Base-by-base conservation (phyloP, 2,888 invertebrate species). In the Cerceris ruficornis region DNA sequence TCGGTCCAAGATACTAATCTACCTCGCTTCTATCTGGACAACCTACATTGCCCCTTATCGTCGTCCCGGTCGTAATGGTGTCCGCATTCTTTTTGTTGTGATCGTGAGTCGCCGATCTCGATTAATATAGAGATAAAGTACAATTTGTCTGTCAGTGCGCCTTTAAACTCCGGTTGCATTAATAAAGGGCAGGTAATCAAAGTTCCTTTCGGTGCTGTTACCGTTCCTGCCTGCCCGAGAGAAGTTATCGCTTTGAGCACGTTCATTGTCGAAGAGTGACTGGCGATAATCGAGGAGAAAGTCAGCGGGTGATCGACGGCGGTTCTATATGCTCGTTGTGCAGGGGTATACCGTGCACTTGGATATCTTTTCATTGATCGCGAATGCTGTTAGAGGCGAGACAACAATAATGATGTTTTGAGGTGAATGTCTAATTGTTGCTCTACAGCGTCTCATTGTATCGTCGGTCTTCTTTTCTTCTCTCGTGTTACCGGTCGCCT, bases 171-270 rank as follows among this genome's bases (percentile, higher is more conserved):
- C 61, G 52, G 62, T 70, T 61, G 59, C 69, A 55, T 89, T 89
- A 89, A 89, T 87, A 89, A 89, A 87, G 82, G 67, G 64, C 79
- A 83, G 83, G 84, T 86, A 87, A 90, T 90, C 87, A 87, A 89
- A 88, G 87, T 87, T 84, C 80, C 83, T 85, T 85, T 84, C 66
- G 72, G 58, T 55, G 6, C 70, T 73, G 84, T 86, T 88, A 86
- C 81, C 80, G 75, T 85, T 80, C 66, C 59, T 43, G 49, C 39
- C 57, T 59, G 73, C 28, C 50, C 8, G 15, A 77, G 80, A 71
- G 78, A 75, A 75, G 75, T 81, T 82, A 83, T 83, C 84, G 80
- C 78, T 85, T 77, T 64, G 80, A 81, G 71, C 69, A 74, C 76
- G 83, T 67, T 88, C 87, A 87, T 90, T 89, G 85, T 85, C 71